Conservation (phyloP, 2,113 vertebrate genomes). For the Trematomus loennbergii region DNA sequence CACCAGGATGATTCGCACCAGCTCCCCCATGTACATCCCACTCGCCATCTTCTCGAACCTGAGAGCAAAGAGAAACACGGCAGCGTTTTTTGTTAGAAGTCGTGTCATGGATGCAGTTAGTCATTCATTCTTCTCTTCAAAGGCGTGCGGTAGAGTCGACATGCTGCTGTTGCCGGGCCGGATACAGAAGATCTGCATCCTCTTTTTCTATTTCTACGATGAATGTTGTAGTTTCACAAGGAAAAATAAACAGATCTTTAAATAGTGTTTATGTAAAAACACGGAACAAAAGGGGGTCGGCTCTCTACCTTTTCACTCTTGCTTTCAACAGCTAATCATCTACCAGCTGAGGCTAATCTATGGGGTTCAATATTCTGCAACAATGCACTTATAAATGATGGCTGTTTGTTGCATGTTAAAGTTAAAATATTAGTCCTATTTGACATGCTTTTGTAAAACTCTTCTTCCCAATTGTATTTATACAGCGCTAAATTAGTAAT, state of each 20-base stretch:
- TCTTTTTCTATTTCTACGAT: neutral
- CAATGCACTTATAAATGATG: neutral
- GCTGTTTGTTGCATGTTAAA: neutral
- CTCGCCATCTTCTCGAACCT: constrained; percentile 99
- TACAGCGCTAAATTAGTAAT: no score
- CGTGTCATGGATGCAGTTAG: neutral
- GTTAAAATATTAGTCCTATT: neutral
- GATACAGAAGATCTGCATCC: neutral
- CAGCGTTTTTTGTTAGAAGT: neutral
- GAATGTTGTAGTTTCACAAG: neutral
- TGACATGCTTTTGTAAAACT: no score
- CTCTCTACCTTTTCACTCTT: neutral
- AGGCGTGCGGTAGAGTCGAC: neutral
- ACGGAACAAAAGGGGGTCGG: neutral
- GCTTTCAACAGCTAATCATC: no score
- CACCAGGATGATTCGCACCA: constrained; percentile 96
- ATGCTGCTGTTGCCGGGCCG: neutral
- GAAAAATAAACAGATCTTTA: neutral
- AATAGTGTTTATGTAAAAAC: neutral
- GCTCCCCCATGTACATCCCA: constrained; percentile 96
- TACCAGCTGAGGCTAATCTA: no score
- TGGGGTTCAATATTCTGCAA: no score
- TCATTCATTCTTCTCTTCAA: neutral
- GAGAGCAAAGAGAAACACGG: constrained; percentile 29
- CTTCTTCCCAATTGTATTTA: no score